These are phyloP conservation scores for Thymelicus acteon DNA, from an alignment of 2,888 invertebrate species.

Conservation along the genomic window DNA sequence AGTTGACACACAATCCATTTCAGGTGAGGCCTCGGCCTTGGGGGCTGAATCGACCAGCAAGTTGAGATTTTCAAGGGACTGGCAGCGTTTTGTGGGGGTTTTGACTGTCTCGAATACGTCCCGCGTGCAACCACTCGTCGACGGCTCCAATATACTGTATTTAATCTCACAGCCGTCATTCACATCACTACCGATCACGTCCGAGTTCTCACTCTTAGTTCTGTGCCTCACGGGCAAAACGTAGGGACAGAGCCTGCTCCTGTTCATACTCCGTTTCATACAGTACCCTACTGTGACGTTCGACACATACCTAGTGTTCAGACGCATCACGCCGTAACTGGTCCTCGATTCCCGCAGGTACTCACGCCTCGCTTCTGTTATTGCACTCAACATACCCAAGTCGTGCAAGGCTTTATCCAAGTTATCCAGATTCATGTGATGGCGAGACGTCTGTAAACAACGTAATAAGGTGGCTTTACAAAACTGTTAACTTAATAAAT, in stretches of 20 bases:
- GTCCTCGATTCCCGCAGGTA: slow-evolving; percentile 82
- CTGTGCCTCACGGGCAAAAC: slow-evolving; percentile 83
- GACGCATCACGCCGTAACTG: slow-evolving; percentile 79
- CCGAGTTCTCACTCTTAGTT: slow-evolving; percentile 87
- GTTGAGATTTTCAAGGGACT: slow-evolving; percentile 86
- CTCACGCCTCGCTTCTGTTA: slow-evolving; percentile 84
- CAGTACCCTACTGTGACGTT: slow-evolving; percentile 86
- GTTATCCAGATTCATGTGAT: slow-evolving; percentile 79
- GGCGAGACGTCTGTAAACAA: slow-evolving; percentile 75
- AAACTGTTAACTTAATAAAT: slow-evolving; percentile 11
- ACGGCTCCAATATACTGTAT: slow-evolving; percentile 69
- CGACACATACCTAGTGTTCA: slow-evolving; percentile 86
- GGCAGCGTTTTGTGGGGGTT: slow-evolving; percentile 83
- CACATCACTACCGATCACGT: slow-evolving; percentile 70
- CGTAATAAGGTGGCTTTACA: slow-evolving; percentile 48
- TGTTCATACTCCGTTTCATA: slow-evolving; percentile 80
- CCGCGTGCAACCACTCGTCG: slow-evolving; percentile 65
- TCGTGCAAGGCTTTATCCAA: slow-evolving; percentile 86
- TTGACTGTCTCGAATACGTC: slow-evolving; percentile 58
- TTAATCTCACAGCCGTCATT: slow-evolving; percentile 67
- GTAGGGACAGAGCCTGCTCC: slow-evolving; percentile 86
- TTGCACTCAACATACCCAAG: slow-evolving; percentile 85
- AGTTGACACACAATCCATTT: slow-evolving; percentile 86
- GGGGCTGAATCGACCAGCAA: slow-evolving; percentile 68
- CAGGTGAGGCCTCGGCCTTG: slow-evolving; percentile 71